A percentile compares a stretch with the other conserved stretches of the same genome.
Conservation (phyloP, 2,888 invertebrate genomes). For the Megastigmus dorsalis region DNA sequence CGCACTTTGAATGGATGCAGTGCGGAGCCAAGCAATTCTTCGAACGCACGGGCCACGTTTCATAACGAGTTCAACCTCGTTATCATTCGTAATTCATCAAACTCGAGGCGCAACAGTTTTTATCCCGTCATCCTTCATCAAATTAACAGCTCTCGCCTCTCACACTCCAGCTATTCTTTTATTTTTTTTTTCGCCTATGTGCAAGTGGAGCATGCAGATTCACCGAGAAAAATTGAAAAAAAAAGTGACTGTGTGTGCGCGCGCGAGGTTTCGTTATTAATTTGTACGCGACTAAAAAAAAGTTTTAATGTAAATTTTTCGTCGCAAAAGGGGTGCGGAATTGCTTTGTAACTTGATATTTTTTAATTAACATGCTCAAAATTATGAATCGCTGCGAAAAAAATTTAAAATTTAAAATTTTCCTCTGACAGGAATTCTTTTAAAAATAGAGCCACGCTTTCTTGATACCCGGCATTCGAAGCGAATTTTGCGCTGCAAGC, state of each 20-base stretch:
- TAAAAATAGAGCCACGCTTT: too few relatives aligned
- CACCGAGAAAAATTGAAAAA: constrained; percentile 1
- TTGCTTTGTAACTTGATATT: constrained; percentile 18
- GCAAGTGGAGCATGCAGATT: constrained; percentile 12
- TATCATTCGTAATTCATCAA: constrained; percentile 46
- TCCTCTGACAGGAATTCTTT: not conserved
- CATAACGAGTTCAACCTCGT: constrained; percentile 49
- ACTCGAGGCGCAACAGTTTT: constrained; percentile 34
- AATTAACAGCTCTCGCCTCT: constrained; percentile 29
- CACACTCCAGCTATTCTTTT: not conserved
- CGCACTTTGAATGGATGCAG: not conserved
- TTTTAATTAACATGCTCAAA: constrained; percentile 15
- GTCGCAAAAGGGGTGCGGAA: not conserved
- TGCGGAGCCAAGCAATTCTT: constrained; percentile 30
- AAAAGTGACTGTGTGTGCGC: too few relatives aligned
- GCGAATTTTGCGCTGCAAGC: too few relatives aligned
- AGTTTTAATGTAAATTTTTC: constrained; percentile 15
- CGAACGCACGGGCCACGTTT: constrained; percentile 6
- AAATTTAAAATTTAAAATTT: not conserved
- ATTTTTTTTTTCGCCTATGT: too few relatives aligned
- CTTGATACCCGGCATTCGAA: too few relatives aligned
- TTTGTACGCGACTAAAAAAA: not conserved
- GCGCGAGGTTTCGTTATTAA: constrained; percentile 18
- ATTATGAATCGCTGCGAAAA: not conserved
- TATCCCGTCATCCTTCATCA: constrained; percentile 20